Evolutionary conservation across 2,113 vertebrate species (phyloP), one percentile per base, ranked within the genome.

Genomic region (Oryzias celebensis): DNA sequence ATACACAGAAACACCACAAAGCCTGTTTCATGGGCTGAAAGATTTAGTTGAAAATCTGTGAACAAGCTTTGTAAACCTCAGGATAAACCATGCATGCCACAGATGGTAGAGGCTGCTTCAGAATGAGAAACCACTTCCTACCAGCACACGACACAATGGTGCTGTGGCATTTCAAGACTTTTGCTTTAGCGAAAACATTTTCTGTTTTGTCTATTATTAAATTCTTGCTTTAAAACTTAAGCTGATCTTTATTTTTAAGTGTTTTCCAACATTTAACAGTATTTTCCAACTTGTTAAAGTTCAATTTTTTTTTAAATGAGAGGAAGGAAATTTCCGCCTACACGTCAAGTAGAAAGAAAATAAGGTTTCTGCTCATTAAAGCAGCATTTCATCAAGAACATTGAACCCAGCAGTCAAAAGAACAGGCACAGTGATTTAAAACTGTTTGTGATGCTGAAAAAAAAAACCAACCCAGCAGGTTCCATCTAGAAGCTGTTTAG

Each of bases 101-200:
- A 74, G 88, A 75, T 83, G 77, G 75, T 61, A 74, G 66, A 82
- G 69, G 75, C 73, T 77, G 55, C 77, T 76, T 89, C 77, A 79
- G 77, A 79, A 85, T 85, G 92, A 92, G 93, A 94, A 94, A 92
- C 93, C 91, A 92, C 90, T 92, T 95, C 86, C 89, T 85, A 69
- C 82, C 85, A 68, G 85, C 87, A 70, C 72, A 65, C 83, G 77
- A 89, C 65, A 86, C 90, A 82, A 55, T 76, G 90, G 83, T 82
- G 83, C 86, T 92, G 88, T 77, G 85, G 86, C 87, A 80, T 83
- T 46, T 5, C 20, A 20, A 20, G 20, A 20, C 20, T 20, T 20
- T 20, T 20, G 20, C 20, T 20, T 20, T 20, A 20, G 20, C 20
- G 20, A 20, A 20, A 20, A 20, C 20, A 20, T 20, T 20, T 20